Conservation (phyloP, 2,113 vertebrate species). For the Riparia riparia region DNA sequence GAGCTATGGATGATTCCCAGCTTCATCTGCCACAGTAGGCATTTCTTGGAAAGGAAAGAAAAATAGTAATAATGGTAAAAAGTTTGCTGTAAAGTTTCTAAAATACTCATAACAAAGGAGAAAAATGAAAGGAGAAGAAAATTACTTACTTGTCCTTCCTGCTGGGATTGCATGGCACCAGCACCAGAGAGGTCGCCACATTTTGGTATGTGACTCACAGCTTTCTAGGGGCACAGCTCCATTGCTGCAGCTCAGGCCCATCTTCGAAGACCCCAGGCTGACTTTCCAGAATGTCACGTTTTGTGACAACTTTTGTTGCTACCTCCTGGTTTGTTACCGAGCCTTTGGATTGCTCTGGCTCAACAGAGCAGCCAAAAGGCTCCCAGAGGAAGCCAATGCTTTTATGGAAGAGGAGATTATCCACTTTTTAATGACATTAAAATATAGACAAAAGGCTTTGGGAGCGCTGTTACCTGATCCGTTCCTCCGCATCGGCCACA, state of each 20-base stretch:
- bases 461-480: not conserved
- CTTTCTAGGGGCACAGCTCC: not conserved
- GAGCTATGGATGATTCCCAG: not conserved
- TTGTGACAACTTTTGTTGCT: not conserved
- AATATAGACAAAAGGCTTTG: not conserved
- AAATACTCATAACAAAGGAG: not conserved
- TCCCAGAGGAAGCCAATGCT: not conserved
- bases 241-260: not conserved
- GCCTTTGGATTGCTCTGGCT: not conserved
- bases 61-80: not conserved
- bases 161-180: not conserved
- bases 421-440: not conserved
- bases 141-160: not conserved
- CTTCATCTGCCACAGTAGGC: not conserved
- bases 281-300: not conserved
- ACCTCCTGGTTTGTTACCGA: not conserved
- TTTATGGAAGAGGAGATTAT: not conserved
- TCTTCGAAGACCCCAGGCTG: not conserved
- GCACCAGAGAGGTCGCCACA: not conserved
- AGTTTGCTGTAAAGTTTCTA: not conserved
- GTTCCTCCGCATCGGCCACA: fast-evolving
- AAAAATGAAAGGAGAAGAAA: not conserved
- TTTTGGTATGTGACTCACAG: not conserved
- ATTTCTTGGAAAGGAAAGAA: not conserved
- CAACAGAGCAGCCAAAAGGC: not conserved